Percentiles rank a stretch among this genome's conserved stretches.
phyloP scores from a whole-genome alignment of 2,113 vertebrate genomes.

The Euleptes europaea region DNA sequence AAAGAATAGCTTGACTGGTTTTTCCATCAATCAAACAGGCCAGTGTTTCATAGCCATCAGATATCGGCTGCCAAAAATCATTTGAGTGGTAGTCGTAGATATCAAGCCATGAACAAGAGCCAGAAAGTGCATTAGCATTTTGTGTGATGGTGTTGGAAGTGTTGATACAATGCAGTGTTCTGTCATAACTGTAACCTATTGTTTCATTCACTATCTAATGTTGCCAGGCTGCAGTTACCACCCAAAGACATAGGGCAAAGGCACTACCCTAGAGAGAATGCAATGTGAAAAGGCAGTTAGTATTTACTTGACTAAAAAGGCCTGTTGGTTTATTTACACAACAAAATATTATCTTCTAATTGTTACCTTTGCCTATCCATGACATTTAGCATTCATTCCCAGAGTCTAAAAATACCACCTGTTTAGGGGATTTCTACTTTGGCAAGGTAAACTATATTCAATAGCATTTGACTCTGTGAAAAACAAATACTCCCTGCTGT shows the following conservation, averaged over 20 bases:
- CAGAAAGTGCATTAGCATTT: constrained; percentile 17
- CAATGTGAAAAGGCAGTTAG: constrained; percentile 30
- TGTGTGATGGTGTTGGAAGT: neutral
- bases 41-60: neutral
- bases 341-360: constrained; percentile 64
- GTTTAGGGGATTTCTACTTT: constrained; percentile 63
- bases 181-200: constrained; percentile 26
- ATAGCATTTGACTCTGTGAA: constrained; percentile 26
- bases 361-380: constrained; percentile 61
- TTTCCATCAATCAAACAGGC: neutral
- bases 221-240: constrained; percentile 30
- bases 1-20: neutral
- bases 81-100: neutral
- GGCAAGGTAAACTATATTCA: constrained; percentile 54
- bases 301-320: constrained; percentile 57
- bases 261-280: constrained; percentile 20
- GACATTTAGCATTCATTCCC: constrained; percentile 62
- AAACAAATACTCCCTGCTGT: neutral
- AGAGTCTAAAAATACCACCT: constrained; percentile 68
- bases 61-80: neutral
- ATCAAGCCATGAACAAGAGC: neutral
- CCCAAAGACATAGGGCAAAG: constrained; percentile 35
- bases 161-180: neutral
- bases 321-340: constrained; percentile 58
- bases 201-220: constrained; percentile 36